These are phyloP conservation scores for Asteroscopus sphinx DNA, from an alignment of 2,888 invertebrate species.

Conservation along the genomic window DNA sequence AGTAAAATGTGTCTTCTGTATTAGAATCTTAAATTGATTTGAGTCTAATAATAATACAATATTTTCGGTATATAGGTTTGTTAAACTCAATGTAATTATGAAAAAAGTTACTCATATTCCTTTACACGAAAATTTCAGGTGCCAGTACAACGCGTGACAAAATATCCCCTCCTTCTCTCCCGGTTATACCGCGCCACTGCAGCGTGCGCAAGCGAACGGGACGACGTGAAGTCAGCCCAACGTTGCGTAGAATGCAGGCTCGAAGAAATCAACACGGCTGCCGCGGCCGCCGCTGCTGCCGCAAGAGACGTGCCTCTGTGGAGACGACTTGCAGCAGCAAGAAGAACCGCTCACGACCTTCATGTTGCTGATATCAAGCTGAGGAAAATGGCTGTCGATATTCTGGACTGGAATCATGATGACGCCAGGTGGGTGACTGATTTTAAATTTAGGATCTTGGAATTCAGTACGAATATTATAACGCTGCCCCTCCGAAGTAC, in stretches of 20 bases:
- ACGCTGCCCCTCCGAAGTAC: too few species aligned
- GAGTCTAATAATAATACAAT: too few species aligned
- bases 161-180: constrained; percentile 97
- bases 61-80: too few species aligned
- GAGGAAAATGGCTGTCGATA: constrained; percentile 97
- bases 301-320: constrained; percentile 96
- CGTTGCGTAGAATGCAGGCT: constrained; percentile 97
- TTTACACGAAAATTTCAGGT: constrained; percentile 87
- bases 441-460: background rate
- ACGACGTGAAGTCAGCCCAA: constrained; percentile 96
- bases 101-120: too few species aligned
- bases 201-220: constrained; percentile 94
- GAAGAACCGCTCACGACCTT: constrained; percentile 94
- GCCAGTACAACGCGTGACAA: constrained; percentile 98
- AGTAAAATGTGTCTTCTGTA: too few species aligned
- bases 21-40: too few species aligned
- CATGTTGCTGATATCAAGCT: constrained; percentile 97
- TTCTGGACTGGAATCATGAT: constrained; percentile 98
- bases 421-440: constrained; percentile 91
- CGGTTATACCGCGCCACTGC: constrained; percentile 97
- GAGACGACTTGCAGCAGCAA: constrained; percentile 95
- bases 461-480: too few species aligned
- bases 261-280: constrained; percentile 98
- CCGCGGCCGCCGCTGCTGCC: constrained; percentile 97
- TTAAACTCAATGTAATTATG: background rate